These are phyloP conservation scores for Hermaeophaga mercurialis DNA, from an alignment of 2,888 invertebrate genomes.

Conservation along the genomic window DNA sequence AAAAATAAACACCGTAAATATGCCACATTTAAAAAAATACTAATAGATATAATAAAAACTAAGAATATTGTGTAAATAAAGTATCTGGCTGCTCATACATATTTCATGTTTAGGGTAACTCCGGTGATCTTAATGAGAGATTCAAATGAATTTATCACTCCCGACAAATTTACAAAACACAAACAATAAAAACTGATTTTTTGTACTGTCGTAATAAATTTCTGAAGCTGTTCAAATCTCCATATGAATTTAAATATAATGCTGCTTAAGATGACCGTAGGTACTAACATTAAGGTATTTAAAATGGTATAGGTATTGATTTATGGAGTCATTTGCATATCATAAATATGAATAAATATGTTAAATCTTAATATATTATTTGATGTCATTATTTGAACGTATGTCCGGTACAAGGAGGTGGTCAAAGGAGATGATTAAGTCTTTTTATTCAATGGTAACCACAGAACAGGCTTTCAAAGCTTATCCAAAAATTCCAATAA, in stretches of 20 bases:
- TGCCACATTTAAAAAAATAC: too few species aligned
- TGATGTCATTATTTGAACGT: constrained; percentile 42
- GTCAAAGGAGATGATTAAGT: constrained; percentile 25
- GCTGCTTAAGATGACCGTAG: constrained; percentile 36
- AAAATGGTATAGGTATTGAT: constrained; percentile 44
- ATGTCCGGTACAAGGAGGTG: constrained; percentile 32
- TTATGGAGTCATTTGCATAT: constrained; percentile 44
- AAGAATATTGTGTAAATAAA: not conserved
- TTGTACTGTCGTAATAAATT: constrained; percentile 38
- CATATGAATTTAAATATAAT: constrained; percentile 42
- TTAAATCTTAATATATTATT: constrained; percentile 47
- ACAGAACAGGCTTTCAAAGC: too few species aligned
- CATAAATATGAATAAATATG: constrained; percentile 44
- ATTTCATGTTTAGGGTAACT: constrained; percentile 18
- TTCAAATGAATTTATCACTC: constrained; percentile 32
- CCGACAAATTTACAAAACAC: constrained; percentile 36
- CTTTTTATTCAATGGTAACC: not conserved
- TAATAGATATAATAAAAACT: too few species aligned
- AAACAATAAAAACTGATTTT: constrained; percentile 33
- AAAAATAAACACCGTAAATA: too few species aligned
- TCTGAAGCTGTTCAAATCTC: constrained; percentile 33
- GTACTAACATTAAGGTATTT: constrained; percentile 40
- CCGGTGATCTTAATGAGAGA: constrained; percentile 11
- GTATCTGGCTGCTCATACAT: constrained; percentile 3
- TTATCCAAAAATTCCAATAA: too few species aligned